Conservation (phyloP, 1,140 invertebrate genomes). For the Ips typographus region DNA sequence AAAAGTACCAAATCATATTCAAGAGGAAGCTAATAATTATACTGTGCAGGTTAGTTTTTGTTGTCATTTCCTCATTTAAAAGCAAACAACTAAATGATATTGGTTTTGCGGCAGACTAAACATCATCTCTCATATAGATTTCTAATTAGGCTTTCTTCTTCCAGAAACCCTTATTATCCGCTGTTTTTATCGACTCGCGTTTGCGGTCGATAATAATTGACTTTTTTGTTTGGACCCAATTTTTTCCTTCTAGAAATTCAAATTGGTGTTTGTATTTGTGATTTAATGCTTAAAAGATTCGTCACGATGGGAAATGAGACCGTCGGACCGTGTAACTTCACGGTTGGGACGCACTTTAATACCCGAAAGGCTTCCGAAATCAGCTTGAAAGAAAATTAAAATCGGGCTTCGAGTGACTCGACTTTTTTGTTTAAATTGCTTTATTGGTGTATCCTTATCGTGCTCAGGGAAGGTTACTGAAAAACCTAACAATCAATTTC, state of each 20-base stretch:
- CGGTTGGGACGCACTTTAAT: background rate
- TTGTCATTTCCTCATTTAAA: no score
- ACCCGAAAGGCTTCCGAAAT: conserved; percentile 14
- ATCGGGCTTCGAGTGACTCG: background rate
- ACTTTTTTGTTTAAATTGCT: background rate
- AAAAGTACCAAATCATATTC: no score
- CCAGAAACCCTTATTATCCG: background rate
- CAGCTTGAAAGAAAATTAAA: background rate
- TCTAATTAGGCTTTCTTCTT: background rate
- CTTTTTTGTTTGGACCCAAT: conserved; percentile 12
- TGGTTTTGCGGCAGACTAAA: no score
- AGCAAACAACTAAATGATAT: no score
- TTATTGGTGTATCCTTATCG: background rate
- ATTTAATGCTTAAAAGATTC: conserved; percentile 28
- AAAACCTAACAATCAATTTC: background rate
- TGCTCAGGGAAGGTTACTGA: background rate
- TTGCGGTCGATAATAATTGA: conserved; percentile 20
- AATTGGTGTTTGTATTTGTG: conserved; percentile 29
- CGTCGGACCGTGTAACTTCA: conserved; percentile 16
- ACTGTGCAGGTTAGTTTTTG: no score
- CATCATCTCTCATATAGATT: background rate
- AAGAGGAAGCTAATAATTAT: no score
- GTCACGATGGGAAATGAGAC: conserved; percentile 28
- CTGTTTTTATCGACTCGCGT: conserved; percentile 3
- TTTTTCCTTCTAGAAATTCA: conserved; percentile 21